These are phyloP conservation scores for Pristionchus pacificus DNA, from an alignment of 1,140 invertebrate species.

Conservation along the genomic window DNA sequence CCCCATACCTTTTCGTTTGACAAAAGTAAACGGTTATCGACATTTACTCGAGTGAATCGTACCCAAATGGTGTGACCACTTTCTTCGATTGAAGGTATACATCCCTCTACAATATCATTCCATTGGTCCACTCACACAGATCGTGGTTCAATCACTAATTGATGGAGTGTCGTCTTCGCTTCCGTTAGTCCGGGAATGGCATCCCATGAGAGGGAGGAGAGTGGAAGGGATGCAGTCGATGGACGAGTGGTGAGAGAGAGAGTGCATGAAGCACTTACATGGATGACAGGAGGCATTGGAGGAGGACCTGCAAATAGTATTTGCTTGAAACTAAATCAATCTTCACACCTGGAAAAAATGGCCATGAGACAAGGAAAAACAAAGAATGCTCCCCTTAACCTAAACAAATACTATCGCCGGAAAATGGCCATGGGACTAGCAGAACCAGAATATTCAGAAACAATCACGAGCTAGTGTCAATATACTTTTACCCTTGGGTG, in stretches of 20 bases:
- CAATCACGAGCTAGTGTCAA: no score
- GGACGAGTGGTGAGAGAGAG: neutral
- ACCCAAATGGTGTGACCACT: constrained; percentile 19
- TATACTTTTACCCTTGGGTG: neutral
- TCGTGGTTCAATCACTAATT: neutral
- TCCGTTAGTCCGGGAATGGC: neutral
- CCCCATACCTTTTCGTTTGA: no score
- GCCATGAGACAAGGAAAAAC: no score
- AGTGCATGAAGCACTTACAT: neutral
- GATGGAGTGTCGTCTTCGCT: neutral
- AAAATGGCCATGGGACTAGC: no score
- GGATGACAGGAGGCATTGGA: neutral
- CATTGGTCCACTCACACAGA: no score
- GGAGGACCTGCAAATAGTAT: no score
- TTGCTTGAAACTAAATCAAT: no score
- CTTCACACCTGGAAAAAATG: no score
- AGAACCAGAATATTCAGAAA: neutral
- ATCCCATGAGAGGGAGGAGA: neutral
- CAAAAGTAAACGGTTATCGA: no score
- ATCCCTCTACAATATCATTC: no score
- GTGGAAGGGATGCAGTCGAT: neutral
- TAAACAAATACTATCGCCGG: no score
- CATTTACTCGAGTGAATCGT: constrained; percentile 16
- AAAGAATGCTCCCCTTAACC: no score
- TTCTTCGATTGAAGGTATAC: neutral